These are phyloP conservation scores for Clivina fossor DNA, from an alignment of 2,888 invertebrate genomes.

Conservation along the genomic window DNA sequence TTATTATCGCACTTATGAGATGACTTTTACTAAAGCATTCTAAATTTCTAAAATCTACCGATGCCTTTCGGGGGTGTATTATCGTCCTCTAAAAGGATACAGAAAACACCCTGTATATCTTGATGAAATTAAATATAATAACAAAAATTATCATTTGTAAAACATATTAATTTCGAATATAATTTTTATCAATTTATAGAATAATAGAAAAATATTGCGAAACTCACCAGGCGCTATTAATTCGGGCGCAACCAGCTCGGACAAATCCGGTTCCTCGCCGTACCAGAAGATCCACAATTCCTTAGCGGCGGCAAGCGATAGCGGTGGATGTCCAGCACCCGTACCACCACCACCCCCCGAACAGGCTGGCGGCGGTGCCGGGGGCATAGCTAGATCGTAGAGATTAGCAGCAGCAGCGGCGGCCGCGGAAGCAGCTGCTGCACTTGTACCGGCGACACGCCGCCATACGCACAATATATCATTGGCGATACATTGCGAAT, in stretches of 20 bases:
- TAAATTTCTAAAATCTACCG: no score
- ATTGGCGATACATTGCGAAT: slow-evolving; percentile 86
- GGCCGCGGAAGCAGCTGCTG: slow-evolving; percentile 41
- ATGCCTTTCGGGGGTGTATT: no score
- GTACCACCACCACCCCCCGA: no score
- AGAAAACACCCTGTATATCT: no score
- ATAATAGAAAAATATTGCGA: no score
- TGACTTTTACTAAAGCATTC: no score
- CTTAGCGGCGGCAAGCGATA: slow-evolving; percentile 85
- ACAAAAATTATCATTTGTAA: no score
- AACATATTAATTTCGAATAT: no score
- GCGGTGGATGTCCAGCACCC: slow-evolving; percentile 74
- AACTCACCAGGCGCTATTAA: slow-evolving; percentile 82
- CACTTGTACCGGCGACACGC: slow-evolving; percentile 67
- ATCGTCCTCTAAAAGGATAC: no score
- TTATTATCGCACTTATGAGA: no score
- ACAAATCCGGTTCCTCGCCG: slow-evolving; percentile 92
- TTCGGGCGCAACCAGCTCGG: slow-evolving; percentile 80
- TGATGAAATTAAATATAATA: no score
- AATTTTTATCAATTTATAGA: no score
- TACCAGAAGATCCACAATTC: slow-evolving; percentile 99
- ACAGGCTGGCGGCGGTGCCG: slow-evolving; percentile 56
- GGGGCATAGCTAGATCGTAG: slow-evolving; percentile 50
- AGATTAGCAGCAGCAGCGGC: slow-evolving; percentile 54
- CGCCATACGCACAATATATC: slow-evolving; percentile 99